Base-by-base conservation (phyloP, 2,888 invertebrate genomes). In the Kuschelorhynchus macadamiae region DNA sequence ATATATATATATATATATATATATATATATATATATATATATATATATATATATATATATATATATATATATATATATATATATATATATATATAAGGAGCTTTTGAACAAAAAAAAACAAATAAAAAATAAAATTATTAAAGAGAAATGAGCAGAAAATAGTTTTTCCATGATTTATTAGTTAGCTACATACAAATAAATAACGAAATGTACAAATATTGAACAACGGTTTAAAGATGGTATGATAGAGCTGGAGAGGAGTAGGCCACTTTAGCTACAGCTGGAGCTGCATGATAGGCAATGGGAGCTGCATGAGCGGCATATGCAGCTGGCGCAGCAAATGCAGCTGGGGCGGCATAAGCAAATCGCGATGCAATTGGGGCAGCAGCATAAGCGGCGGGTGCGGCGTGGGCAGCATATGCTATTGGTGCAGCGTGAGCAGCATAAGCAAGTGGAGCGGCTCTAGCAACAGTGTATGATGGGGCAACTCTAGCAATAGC, bases 401-500 rank as follows among this genome's bases (percentile, higher is more conserved):
- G 57, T 42, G 57, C 46, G 44, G 39, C 12, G 7, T 36, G 44
- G 47, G 46, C 55, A 12, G 44, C 49, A 12, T 44, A 12, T n/a
- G 75, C 70, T 12, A 65, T 30, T 36, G 36, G 36, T 1, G 67
- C 57, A 46, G 70, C 71, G 16, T 50, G 62, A 1, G 56, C 42
- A 41, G 16, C 20, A 20, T 56, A 56, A 9, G 60, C 20, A 5
- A 25, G 9, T 7, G 60, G 60, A 12, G 70, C 52, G 33, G 57
- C 62, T n/a, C n/a, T n/a, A 41, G 16, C 20, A 20, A 42, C 41
- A 9, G 60, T 12, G 1, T 14, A 9, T 7, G 60, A 50, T 9
- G 70, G 44, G 33, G 57, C 62, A 4, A 57, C 41, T 50, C 59
- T 67, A 12, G 64, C 86, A 72, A 89, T 87, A 20, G 72, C 69